phyloP scores from a whole-genome alignment of 2,797 vertebrate species.

The Pseudotriccus pelzelni region DNA sequence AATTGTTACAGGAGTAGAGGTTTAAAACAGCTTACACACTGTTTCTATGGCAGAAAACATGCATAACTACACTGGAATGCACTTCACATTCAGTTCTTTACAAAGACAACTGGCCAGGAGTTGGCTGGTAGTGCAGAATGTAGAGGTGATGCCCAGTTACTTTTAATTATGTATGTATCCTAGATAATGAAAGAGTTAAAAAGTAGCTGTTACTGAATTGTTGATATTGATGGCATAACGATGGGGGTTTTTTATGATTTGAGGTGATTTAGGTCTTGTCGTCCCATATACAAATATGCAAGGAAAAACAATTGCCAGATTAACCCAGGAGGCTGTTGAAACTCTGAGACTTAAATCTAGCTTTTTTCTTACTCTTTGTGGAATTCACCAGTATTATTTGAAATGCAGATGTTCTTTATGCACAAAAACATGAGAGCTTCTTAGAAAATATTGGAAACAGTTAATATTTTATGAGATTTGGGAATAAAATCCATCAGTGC shows the following conservation, averaged over 20 bases:
- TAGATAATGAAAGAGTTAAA: not conserved
- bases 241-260: not conserved
- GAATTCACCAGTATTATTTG: not conserved
- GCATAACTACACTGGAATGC: not conserved
- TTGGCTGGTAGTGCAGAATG: not conserved
- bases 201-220: not conserved
- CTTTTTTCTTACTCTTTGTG: not conserved
- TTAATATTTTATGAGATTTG: slow-evolving; percentile 37
- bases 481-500: not conserved
- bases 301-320: not conserved
- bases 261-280: not conserved
- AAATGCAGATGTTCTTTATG: not conserved
- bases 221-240: not conserved
- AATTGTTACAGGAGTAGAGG: not conserved
- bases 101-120: not conserved
- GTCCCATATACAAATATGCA: not conserved
- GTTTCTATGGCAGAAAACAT: not conserved
- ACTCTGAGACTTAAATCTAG: not conserved
- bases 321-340: not conserved
- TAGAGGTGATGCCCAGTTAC: not conserved
- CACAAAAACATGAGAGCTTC: not conserved
- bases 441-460: not conserved
- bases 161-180: not conserved
- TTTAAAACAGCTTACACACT: not conserved
- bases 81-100: not conserved